Base-by-base conservation (phyloP, 2,113 vertebrate genomes). In the Clarias batrachus region DNA sequence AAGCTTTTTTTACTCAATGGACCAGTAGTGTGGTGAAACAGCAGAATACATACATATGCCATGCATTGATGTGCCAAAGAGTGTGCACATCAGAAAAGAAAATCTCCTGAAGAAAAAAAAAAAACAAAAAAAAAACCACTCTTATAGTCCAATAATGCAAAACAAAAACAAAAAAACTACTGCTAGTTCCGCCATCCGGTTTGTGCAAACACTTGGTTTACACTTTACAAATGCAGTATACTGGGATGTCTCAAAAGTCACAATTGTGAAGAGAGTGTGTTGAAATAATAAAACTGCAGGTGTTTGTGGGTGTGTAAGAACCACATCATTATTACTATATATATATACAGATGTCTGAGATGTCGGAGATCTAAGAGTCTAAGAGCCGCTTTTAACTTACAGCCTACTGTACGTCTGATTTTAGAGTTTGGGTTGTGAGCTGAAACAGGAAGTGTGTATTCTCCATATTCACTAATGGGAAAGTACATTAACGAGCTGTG, bases 1-100 rank as follows among this genome's bases (percentile, higher is more conserved):
- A 88, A 85, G 60, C 79, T 30, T 86, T 8, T 33, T 89, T 90
- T 85, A 84, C 88, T 87, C 87, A 81, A 68, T 89, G 87, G 83
- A 84, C 71, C 79, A 63, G 23, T 80, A 78, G 66, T 84, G 80
- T 81, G 59, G 83, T 33, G 77, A 83, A 86, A 76, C 74, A 78
- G 77, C 9, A 62, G 68, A 85, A 80, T 86, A 87, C 87, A 86
- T 89, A 89, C 81, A 76, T 56, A 81, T 84, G 86, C 74, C 70
- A 81, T 83, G 78, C 62, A 81, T 81, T 60, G 60, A 81, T 48
- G 84, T 86, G 52, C 62, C 86, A 91, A 88, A 82, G 73, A 85
- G 85, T 85, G 79, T 57, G 80, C 14, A 59, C 60, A 79, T 80
- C 33, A 30, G 48, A 87, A 76, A 77, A 48, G n/a, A 85, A 48